Evolutionary conservation across 2,797 vertebrate genomes (phyloP).

Genomic region (Eremophila alpestris): DNA sequence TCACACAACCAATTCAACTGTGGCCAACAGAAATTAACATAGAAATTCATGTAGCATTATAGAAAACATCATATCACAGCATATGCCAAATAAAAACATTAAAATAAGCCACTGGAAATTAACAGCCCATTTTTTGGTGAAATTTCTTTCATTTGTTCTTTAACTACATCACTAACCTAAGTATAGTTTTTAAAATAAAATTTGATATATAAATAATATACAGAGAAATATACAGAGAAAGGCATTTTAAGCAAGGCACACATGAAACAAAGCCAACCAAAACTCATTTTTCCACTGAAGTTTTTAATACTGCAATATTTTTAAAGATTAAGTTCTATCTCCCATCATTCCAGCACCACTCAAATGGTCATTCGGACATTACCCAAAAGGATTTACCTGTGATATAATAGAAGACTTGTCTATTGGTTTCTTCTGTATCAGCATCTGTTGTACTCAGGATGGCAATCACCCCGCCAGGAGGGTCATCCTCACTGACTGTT

Average conservation of each 20-base stretch:
- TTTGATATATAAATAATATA: neutral
- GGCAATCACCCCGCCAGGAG: constrained; percentile 91
- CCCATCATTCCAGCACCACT: neutral
- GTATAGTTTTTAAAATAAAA: neutral
- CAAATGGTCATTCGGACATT: neutral
- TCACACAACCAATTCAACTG: neutral
- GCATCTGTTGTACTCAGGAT: constrained; percentile 94
- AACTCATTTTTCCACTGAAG: neutral
- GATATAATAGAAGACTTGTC: constrained; percentile 92
- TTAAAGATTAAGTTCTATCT: neutral
- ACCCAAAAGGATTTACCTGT: constrained; percentile 82
- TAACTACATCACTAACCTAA: neutral
- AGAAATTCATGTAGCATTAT: neutral
- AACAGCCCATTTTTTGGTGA: neutral
- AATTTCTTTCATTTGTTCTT: neutral
- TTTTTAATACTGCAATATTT: neutral
- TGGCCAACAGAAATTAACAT: neutral
- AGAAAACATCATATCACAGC: neutral
- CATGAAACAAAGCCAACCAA: neutral
- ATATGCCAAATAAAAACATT: neutral
- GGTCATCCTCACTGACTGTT: constrained; percentile 96
- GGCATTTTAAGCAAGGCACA: neutral
- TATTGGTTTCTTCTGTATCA: constrained; percentile 90
- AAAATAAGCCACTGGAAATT: neutral
- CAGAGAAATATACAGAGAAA: neutral